Conservation (phyloP, 2,888 invertebrate species). For the Uloborus plumipes region DNA sequence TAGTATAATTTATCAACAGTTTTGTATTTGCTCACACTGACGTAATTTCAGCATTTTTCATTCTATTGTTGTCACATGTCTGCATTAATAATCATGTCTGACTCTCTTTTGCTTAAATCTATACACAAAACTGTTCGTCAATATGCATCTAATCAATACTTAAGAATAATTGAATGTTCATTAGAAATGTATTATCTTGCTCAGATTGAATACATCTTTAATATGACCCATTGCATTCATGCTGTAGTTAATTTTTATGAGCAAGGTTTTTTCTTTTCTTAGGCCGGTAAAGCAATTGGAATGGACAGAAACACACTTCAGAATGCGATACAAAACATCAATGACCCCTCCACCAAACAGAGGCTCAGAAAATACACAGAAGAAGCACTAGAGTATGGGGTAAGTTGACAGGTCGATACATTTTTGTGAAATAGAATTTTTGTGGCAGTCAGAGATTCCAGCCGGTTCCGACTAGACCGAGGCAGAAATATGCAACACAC, state of each 20-base stretch:
- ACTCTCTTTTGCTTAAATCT: too few species aligned
- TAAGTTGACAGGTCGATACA: constrained; percentile 5
- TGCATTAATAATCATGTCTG: too few species aligned
- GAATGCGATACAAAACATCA: constrained; percentile 34
- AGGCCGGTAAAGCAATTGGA: constrained; percentile 50
- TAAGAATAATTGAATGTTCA: neutral
- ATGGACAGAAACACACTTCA: constrained; percentile 43
- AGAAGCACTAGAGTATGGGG: constrained; percentile 70
- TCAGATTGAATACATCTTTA: neutral
- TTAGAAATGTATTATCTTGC: neutral
- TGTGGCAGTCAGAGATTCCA: too few species aligned
- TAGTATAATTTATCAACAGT: too few species aligned
- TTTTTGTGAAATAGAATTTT: too few species aligned
- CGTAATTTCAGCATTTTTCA: too few species aligned
- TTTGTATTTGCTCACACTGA: too few species aligned
- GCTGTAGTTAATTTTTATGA: neutral
- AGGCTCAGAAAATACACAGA: constrained; percentile 69
- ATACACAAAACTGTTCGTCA: too few species aligned
- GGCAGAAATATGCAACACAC: too few species aligned
- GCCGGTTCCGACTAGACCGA: too few species aligned
- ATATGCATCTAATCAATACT: too few species aligned
- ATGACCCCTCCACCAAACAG: constrained; percentile 68
- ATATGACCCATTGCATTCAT: neutral
- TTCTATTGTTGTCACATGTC: too few species aligned
- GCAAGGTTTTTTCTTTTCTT: neutral